Percentiles rank a stretch among this genome's conserved stretches.
phyloP scores from a whole-genome alignment of 2,113 vertebrate species.

The Sinocyclocheilus anophthalmus region DNA sequence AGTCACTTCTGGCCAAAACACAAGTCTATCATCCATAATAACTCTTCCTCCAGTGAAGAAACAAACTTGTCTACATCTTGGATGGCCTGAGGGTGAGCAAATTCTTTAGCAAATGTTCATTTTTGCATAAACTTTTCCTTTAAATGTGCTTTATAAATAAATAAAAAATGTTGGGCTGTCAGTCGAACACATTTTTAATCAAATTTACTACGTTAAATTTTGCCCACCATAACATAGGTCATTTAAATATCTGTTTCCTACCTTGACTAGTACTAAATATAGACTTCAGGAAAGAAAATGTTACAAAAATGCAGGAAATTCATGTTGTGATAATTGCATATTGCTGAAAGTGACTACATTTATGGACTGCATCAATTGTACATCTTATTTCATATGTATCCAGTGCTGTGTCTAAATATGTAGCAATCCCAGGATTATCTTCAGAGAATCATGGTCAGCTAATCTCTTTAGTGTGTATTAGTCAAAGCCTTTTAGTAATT shows the following conservation, averaged over 20 bases:
- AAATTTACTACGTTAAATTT: not conserved
- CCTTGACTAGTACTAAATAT: not conserved
- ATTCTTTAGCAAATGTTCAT: no score
- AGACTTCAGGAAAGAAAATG: not conserved
- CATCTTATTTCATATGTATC: not conserved
- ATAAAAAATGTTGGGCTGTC: not conserved
- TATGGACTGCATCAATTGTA: not conserved
- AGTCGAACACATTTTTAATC: not conserved
- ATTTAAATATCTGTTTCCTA: not conserved
- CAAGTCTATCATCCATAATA: no score
- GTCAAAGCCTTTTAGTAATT: not conserved
- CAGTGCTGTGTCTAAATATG: constrained; percentile 9
- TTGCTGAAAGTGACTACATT: not conserved
- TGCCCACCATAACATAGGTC: not conserved
- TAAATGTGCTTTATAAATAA: not conserved
- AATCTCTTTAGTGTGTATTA: constrained; percentile 8
- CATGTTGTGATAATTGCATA: not conserved
- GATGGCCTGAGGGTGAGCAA: no score
- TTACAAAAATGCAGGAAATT: not conserved
- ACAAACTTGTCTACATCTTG: no score
- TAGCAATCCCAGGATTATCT: constrained; percentile 10
- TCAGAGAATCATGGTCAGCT: not conserved
- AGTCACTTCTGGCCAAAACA: not conserved
- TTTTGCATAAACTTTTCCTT: no score
- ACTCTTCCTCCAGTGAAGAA: no score